phyloP scores from a whole-genome alignment of 1,140 invertebrate genomes.

The Brachionus angularis region DNA sequence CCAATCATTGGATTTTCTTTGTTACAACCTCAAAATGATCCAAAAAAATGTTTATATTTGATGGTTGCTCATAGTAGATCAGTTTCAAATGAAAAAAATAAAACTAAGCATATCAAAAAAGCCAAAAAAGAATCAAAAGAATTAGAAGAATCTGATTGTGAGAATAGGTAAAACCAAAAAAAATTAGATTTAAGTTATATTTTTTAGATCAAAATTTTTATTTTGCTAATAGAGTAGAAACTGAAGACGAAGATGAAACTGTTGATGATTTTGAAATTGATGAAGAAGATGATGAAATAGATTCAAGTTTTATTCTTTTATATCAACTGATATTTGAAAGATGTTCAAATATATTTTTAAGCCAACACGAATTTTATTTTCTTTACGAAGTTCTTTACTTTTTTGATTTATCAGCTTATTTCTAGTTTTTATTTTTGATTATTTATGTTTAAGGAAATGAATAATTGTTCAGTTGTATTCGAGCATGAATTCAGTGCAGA shows the following conservation, averaged over 20 bases:
- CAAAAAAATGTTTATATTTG: conserved; percentile 22
- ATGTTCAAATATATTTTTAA: conserved; percentile 1
- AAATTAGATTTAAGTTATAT: too few relatives aligned
- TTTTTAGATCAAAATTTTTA: too few relatives aligned
- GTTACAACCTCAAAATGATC: conserved; percentile 31
- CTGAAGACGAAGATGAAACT: too few relatives aligned
- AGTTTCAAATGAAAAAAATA: too few relatives aligned
- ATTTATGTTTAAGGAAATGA: neutral
- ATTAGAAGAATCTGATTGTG: too few relatives aligned
- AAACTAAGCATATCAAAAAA: too few relatives aligned
- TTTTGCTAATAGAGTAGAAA: too few relatives aligned
- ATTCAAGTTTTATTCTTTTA: conserved; percentile 12
- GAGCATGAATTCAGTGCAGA: neutral
- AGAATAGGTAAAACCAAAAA: too few relatives aligned
- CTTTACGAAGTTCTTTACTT: neutral
- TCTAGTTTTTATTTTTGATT: neutral
- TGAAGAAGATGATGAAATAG: conserved; percentile 12
- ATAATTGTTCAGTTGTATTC: conserved; percentile 5
- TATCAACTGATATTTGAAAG: conserved; percentile 10
- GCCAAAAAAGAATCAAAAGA: too few relatives aligned
- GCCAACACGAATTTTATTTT: neutral
- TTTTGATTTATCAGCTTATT: neutral
- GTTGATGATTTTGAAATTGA: conserved; percentile 23
- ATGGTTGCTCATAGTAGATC: conserved; percentile 32
- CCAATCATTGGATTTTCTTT: conserved; percentile 24